Conservation (phyloP, 2,113 vertebrate genomes). For the Bostrychus sinensis region DNA sequence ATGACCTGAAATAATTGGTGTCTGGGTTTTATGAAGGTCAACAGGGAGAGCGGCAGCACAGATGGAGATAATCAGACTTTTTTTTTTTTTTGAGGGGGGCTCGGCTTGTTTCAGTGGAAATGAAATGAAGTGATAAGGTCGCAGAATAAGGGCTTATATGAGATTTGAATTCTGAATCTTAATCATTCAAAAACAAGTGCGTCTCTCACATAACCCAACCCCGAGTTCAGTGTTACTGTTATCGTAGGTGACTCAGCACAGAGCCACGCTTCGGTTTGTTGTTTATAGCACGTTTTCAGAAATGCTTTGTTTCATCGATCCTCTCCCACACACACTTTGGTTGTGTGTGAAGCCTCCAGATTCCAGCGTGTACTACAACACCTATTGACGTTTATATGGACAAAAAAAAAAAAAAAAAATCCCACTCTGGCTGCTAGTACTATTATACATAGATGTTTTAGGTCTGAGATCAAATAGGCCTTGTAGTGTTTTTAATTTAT, state of each 20-base stretch:
- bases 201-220: conserved; percentile 14
- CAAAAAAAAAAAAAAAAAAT: background rate
- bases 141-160: conserved; percentile 28
- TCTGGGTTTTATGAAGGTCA: conserved; percentile 7
- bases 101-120: conserved; percentile 25
- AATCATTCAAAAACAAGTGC: background rate
- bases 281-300: too few species aligned
- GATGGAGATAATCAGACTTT: conserved; percentile 28
- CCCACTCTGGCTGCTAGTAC: background rate
- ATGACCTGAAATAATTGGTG: conserved; percentile 7
- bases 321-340: conserved; percentile 52
- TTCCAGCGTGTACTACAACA: conserved; percentile 24
- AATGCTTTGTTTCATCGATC: conserved; percentile 67
- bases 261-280: too few species aligned
- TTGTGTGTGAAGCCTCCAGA: conserved; percentile 20
- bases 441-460: too few species aligned
- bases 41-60: conserved; percentile 14
- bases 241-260: conserved; percentile 47
- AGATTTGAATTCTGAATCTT: conserved; percentile 31
- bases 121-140: conserved; percentile 27
- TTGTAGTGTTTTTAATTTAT: too few species aligned
- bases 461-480: too few species aligned
- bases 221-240: conserved; percentile 31
- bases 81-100: conserved; percentile 43
- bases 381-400: conserved; percentile 44